Conservation (phyloP, 2,888 invertebrate genomes). For the Acleris literana region DNA sequence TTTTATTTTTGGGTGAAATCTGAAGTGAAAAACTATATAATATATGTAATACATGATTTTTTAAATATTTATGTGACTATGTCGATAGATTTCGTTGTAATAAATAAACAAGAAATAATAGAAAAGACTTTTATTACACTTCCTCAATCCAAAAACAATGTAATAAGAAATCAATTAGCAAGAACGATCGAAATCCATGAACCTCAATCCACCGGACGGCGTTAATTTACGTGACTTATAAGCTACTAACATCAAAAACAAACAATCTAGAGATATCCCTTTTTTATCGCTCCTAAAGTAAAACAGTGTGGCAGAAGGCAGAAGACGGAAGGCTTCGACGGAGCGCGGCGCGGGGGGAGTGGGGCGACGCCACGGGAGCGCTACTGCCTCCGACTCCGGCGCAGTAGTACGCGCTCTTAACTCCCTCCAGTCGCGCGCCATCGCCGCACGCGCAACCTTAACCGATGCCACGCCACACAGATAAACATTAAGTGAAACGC, state of each 20-base stretch:
- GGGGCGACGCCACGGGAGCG: slow-evolving; percentile 71
- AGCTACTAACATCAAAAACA: slow-evolving; percentile 81
- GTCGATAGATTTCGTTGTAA: slow-evolving; percentile 79
- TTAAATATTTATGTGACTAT: slow-evolving; percentile 70
- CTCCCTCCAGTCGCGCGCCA: slow-evolving; percentile 75
- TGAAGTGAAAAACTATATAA: slow-evolving; percentile 9
- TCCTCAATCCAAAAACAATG: slow-evolving; percentile 38
- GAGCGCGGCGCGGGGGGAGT: slow-evolving; percentile 47
- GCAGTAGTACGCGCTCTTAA: slow-evolving; percentile 78
- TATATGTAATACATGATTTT: slow-evolving; percentile 49
- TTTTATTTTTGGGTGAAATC: slow-evolving; percentile 21
- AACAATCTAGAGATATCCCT: slow-evolving; percentile 78
- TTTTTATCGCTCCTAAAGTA: slow-evolving; percentile 78
- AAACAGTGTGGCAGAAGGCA: slow-evolving; percentile 57
- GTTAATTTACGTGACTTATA: slow-evolving; percentile 80
- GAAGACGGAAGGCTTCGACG: slow-evolving; percentile 57
- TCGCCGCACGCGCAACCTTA: slow-evolving; percentile 72
- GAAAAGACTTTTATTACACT: slow-evolving; percentile 25
- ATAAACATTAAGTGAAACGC: slow-evolving; percentile 40
- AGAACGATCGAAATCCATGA: slow-evolving; percentile 62
- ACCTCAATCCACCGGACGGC: slow-evolving; percentile 60
- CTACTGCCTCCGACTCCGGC: slow-evolving; percentile 76
- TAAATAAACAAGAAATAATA: slow-evolving; percentile 58
- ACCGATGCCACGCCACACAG: slow-evolving; percentile 47
- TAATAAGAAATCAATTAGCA: slow-evolving; percentile 60